Base-by-base conservation (phyloP, 2,888 invertebrate genomes). In the Epicampocera succincta region DNA sequence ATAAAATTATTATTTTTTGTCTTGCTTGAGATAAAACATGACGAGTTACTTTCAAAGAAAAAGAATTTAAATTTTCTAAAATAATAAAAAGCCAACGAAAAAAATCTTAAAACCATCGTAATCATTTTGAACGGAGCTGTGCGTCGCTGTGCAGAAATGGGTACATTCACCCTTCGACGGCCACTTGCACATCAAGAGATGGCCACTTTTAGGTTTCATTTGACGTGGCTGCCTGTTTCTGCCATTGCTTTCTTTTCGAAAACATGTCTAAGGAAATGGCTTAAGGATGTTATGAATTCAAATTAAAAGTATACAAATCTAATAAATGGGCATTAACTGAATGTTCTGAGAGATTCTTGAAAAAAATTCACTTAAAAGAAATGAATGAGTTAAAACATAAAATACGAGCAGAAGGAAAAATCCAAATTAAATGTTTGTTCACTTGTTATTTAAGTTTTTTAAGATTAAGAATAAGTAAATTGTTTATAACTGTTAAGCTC, bases 291-390 rank as follows among this genome's bases (percentile, higher is more conserved):
- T 89, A 87, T 89, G 89, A 89, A 89, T 89, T 89, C 90, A 89
- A 89, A 89, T 89, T 89, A 89, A 89, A 89, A 89, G 88, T 88
- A 89, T 88, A 89, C 89, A 89, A 89, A 89, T 89, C 89, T 88
- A 89, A 89, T 88, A 89, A 89, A 87, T 88, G 87, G 71, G 65
- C 69, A 82, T 82, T 82, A 82, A 71, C 78, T 54, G 17, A 8
- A 54, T 63, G 52, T 6, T 60, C 65, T 42, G n/a, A 40, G 58
- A 72, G 56, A n/a, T 12, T 40, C 21, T 50, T 9, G 3, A 48
- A 54, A 58, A 33, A 33, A 63, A 63, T 17, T 54, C 42, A 56
- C 44, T 68, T 38, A 63, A 63, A 56, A 17, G 2, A 46, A 74
- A 63, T 56, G 73, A 73, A 68, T 61, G 52, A 15, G 50, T 54